Percentiles rank a stretch among this genome's conserved stretches.
phyloP scores from a whole-genome alignment of 1,140 invertebrate species.

The Gonioctena quinquepunctata region DNA sequence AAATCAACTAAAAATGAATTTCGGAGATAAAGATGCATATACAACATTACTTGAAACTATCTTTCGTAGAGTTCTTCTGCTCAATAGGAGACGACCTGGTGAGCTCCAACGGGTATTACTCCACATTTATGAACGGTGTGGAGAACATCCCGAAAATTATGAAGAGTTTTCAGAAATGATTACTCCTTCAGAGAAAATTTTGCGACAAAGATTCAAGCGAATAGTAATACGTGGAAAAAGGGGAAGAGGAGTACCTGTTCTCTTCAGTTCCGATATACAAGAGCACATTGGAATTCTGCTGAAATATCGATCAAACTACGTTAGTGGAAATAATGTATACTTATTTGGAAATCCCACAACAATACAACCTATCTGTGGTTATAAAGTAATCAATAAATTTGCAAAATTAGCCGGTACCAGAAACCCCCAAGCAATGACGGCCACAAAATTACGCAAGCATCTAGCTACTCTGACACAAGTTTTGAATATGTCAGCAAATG shows the following conservation, averaged over 20 bases:
- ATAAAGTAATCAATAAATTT: slow-evolving; percentile 45
- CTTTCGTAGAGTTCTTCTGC: slow-evolving; percentile 40
- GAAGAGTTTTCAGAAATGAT: slow-evolving; percentile 33
- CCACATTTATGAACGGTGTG: not conserved
- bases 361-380: slow-evolving; percentile 36
- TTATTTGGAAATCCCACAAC: slow-evolving; percentile 39
- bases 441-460: slow-evolving; percentile 48
- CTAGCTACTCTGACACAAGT: slow-evolving; percentile 50
- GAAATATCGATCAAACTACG: slow-evolving; percentile 17
- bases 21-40: slow-evolving; percentile 25
- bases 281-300: slow-evolving; percentile 26
- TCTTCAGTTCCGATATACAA: slow-evolving; percentile 35
- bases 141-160: slow-evolving; percentile 16
- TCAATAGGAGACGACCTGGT: slow-evolving; percentile 42
- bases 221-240: slow-evolving; percentile 37
- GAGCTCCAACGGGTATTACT: slow-evolving; percentile 35
- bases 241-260: slow-evolving; percentile 31
- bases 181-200: slow-evolving; percentile 28
- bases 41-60: slow-evolving; percentile 38
- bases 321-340: slow-evolving; percentile 18
- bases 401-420: slow-evolving; percentile 38
- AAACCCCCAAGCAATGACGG: slow-evolving; percentile 41
- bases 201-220: slow-evolving; percentile 34
- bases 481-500: slow-evolving; percentile 46
- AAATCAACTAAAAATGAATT: slow-evolving; percentile 14